A percentile compares a stretch with the other conserved stretches of the same genome.
These are phyloP conservation scores for Sciaenops ocellatus DNA, from an alignment of 2,797 vertebrate genomes.

Conservation along the genomic window DNA sequence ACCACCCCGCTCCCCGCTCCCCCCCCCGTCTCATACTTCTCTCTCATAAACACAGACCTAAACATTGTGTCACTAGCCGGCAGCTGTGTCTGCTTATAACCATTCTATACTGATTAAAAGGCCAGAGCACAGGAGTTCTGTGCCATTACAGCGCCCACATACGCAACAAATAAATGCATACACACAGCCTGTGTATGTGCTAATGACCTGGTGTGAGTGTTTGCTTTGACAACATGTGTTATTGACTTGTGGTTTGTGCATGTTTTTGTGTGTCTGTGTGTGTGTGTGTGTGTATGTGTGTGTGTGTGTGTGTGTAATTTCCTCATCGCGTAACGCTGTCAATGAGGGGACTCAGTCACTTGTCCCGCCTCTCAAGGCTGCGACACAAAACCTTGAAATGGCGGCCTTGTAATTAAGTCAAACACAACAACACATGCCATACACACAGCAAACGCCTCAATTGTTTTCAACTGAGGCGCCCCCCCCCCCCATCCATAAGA, in stretches of 20 bases:
- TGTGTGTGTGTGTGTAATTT: constrained; percentile 64
- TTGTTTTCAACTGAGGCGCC: no score
- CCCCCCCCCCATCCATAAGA: background rate
- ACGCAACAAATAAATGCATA: constrained; percentile 27
- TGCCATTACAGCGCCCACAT: constrained; percentile 18
- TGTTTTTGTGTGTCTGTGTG: constrained; percentile 17
- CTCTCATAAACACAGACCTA: constrained; percentile 57
- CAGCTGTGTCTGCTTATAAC: constrained; percentile 29
- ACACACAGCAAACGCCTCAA: constrained; percentile 13
- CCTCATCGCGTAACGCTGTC: constrained; percentile 54
- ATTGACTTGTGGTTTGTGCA: constrained; percentile 46
- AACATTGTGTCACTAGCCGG: constrained; percentile 48
- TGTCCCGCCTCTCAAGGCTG: constrained; percentile 45
- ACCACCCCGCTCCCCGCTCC: constrained; percentile 20
- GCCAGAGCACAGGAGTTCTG: constrained; percentile 28
- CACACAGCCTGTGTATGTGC: constrained; percentile 21
- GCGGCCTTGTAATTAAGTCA: constrained; percentile 68
- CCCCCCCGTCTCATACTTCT: constrained; percentile 41
- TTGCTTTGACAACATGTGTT: constrained; percentile 73
- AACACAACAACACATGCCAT: constrained; percentile 44
- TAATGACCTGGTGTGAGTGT: constrained; percentile 72
- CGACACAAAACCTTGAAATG: constrained; percentile 35
- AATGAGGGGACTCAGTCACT: constrained; percentile 75
- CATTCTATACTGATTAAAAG: constrained; percentile 61
- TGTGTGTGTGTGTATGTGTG: constrained; percentile 41